These are phyloP conservation scores for Tauraco hartlaubi DNA, from an alignment of 2,797 vertebrate species.

Conservation along the genomic window DNA sequence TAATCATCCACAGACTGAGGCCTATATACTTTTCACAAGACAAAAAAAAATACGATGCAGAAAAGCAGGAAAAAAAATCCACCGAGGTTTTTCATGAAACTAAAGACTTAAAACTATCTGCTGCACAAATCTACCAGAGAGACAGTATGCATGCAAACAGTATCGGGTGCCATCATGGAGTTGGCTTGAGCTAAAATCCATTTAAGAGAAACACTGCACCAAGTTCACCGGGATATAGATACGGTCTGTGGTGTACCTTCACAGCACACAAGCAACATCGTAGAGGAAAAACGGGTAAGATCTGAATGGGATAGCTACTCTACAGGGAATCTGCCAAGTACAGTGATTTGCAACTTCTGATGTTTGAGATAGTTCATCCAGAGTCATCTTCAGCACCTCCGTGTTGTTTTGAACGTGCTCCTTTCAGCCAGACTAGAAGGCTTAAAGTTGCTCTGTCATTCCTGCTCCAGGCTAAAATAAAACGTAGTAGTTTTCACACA, in stretches of 20 bases:
- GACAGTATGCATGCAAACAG: background rate
- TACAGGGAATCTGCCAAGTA: background rate
- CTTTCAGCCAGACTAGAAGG: background rate
- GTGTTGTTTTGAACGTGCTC: background rate
- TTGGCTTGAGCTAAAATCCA: background rate
- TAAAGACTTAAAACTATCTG: background rate
- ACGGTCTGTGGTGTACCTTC: background rate
- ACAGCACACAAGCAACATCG: background rate
- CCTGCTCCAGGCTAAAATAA: background rate
- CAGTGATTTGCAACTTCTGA: background rate
- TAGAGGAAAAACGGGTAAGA: background rate
- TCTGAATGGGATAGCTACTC: fast-evolving
- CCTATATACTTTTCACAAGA: background rate
- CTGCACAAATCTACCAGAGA: background rate
- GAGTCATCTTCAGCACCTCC: background rate
- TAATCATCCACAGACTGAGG: background rate
- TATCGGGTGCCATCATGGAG: background rate
- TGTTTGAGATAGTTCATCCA: background rate
- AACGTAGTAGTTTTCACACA: background rate
- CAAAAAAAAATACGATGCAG: background rate
- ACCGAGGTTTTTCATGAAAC: background rate
- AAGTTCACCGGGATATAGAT: background rate
- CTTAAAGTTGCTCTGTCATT: background rate
- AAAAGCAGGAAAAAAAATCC: background rate
- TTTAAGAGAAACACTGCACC: background rate